phyloP scores from a whole-genome alignment of 1,140 invertebrate genomes.

The Drosophila triauraria region DNA sequence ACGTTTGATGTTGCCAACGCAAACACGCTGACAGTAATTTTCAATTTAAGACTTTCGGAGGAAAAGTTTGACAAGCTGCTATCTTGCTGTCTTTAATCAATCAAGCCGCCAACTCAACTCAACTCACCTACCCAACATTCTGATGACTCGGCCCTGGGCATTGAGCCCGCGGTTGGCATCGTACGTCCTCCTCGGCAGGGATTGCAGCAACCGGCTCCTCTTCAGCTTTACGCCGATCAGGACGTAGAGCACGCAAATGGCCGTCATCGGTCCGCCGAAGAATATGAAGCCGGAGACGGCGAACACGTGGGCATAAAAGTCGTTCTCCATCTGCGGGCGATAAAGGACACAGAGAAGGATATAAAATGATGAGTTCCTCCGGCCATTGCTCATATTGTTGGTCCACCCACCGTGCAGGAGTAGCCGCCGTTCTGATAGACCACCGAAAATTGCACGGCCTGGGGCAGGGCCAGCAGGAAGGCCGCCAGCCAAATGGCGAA shows the following conservation, averaged over 20 bases:
- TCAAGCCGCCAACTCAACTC: conserved; percentile 53
- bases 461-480: conserved; percentile 91
- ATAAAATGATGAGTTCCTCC: not conserved
- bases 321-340: conserved; percentile 85
- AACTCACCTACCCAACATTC: conserved; percentile 88
- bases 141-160: conserved; percentile 88
- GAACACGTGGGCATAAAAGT: conserved; percentile 90
- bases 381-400: not conserved
- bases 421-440: conserved; percentile 85
- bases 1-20: conserved; percentile 56
- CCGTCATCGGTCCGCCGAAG: conserved; percentile 93
- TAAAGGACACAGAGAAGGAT: conserved; percentile 7
- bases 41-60: conserved; percentile 58
- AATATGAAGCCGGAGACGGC: conserved; percentile 93
- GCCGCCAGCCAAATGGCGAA: conserved; percentile 90
- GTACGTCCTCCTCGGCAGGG: conserved; percentile 56
- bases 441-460: conserved; percentile 91
- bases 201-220: conserved; percentile 81
- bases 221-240: conserved; percentile 91
- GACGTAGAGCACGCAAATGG: conserved; percentile 93
- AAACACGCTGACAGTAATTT: conserved; percentile 67
- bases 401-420: conserved; percentile 84
- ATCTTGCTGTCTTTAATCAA: conserved; percentile 62
- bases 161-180: conserved; percentile 74
- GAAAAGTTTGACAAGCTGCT: conserved; percentile 35